These are phyloP conservation scores for Psittacula derbiana DNA, from an alignment of 2,797 vertebrate genomes.

Conservation along the genomic window DNA sequence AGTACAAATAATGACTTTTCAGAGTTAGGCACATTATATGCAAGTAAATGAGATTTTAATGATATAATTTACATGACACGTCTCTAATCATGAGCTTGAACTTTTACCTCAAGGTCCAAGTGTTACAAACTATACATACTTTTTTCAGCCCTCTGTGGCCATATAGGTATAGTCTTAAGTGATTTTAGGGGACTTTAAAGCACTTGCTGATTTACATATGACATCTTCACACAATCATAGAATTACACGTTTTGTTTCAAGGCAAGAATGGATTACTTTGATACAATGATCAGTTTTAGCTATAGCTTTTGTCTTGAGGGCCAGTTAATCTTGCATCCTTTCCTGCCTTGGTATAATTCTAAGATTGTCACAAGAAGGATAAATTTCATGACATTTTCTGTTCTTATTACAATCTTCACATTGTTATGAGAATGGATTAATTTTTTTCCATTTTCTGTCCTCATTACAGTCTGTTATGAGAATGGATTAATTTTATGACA, in stretches of 20 bases:
- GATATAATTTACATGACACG: neutral
- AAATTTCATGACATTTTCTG: conserved; percentile 75
- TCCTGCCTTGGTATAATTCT: conserved; percentile 59
- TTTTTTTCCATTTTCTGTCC: conserved; percentile 78
- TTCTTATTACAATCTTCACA: conserved; percentile 75
- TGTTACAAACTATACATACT: neutral
- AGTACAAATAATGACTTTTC: neutral
- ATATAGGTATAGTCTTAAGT: neutral
- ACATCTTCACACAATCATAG: neutral
- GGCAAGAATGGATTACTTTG: conserved; percentile 20
- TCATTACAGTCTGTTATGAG: conserved; percentile 74
- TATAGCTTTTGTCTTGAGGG: conserved; percentile 55
- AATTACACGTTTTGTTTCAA: neutral
- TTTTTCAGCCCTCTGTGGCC: neutral
- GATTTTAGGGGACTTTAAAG: conserved; percentile 13
- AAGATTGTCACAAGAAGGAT: conserved; percentile 74
- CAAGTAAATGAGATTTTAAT: neutral
- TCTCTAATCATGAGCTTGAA: neutral
- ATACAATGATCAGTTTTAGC: conserved; percentile 30
- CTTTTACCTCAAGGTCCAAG: neutral
- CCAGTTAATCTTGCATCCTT: conserved; percentile 66
- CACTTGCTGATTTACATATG: neutral
- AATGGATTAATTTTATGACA: conserved; percentile 80
- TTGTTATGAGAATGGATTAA: conserved; percentile 76
- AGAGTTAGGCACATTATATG: neutral